Base-by-base conservation (phyloP, 2,888 invertebrate genomes). In the Xanthia icteritia region DNA sequence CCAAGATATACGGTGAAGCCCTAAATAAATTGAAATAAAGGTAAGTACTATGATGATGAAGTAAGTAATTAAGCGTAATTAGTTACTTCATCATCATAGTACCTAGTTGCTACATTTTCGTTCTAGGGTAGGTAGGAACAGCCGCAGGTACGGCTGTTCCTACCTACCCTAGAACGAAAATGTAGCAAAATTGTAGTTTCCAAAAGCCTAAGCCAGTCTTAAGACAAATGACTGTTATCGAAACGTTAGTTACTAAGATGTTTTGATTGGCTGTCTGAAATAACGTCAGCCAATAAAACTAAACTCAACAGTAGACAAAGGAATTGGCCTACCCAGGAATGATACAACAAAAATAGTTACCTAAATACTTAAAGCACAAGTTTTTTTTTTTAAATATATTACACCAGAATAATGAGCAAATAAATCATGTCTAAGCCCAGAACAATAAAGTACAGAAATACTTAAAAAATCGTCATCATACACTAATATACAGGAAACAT, bases 401-500 rank as follows among this genome's bases (percentile, higher is more conserved):
- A 54, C 39, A 48, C 9, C 17, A 76, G 17, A 75, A 51, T 79
- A 76, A 83, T 79, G 75, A 83, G 66, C 45, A 70, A 73, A 73
- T 72, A 79, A 65, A 79, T 81, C 27, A 74, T 64, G n/a, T 64
- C 31, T 31, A 61, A 17, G 27, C 15, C 58, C 79, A 87, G 81
- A 85, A 86, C 76, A 81, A 87, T 80, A 76, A 79, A 69, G 69
- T 31, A 79, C 39, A 5, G 15, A 77, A 73, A 73, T 84, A 82
- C 79, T 82, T 85, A 78, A 82, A 84, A 82, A 76, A 88, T 83
- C 83, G 85, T 88, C 86, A 88, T 73, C 76, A 74, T 65, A 79
- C 73, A 76, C 51, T 56, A 84, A 84, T 79, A 67, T 70, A 60
- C 90, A 89, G 89, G 88, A 90, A 89, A 82, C 76, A 83, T 85